Base-by-base conservation (phyloP, 2,113 vertebrate species). In the Psilopogon haemacephalus region DNA sequence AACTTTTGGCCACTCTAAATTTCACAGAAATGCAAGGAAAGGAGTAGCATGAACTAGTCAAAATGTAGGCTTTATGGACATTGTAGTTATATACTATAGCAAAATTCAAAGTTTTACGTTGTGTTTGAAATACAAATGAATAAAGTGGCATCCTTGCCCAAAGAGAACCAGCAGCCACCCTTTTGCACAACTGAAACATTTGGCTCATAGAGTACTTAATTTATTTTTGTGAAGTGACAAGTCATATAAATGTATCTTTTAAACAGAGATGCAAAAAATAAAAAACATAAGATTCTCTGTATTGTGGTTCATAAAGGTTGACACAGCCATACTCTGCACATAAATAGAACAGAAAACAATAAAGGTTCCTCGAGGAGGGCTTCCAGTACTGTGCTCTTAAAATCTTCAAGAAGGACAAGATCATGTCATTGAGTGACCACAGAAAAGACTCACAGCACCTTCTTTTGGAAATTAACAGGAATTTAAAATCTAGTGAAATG, bases 111-210 rank as follows among this genome's bases (percentile, higher is more conserved):
- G 95, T 95, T 98, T 97, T 88, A 87, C 90, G 97, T 97, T 97
- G 91, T 97, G 83, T 97, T 95, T 95, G 95, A 97, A 98, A 97
- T 97, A 97, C 97, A 97, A 97, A 97, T 90, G 91, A 97, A 96
- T 93, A 93, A 84, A 95, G 73, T 97, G 96, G 97, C 97, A 93
- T 94, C 33, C 94, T 97, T n/a, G n/a, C 96, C 98, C 97, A 98
- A 93, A 93, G 50, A 94, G 88, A 95, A 94, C 96, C 91, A 95
- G 95, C 96, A 98, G 96, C 87, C 90, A 96, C 88, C 94, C 95
- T 95, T 92, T 89, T 97, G 95, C 92, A 94, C 95, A 97, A 96
- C 89, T 77, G 84, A 97, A 97, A 96, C 94, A 96, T 97, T 98
- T 97, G 97, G 93, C 95, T 97, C 87, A 91, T 95, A 91, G 91